Evolutionary conservation across 2,797 vertebrate genomes (phyloP), one percentile per base, ranked within the genome.

Genomic region (Enteromius argenteus): DNA sequence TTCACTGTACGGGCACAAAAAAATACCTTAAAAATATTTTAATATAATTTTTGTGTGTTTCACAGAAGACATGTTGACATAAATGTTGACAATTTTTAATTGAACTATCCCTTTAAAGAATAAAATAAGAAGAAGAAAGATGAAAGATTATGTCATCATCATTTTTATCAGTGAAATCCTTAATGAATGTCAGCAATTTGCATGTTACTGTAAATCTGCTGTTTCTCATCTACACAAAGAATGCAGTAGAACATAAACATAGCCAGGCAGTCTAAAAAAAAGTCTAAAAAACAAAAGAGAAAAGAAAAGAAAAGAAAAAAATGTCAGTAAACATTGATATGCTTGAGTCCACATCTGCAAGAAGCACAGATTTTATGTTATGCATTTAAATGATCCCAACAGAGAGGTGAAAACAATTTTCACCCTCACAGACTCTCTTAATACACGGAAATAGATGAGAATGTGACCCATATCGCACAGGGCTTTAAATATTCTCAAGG

Each of bases 331-430:
- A 67, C 35, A 66, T n/a, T 67, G 44, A 56, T 35, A 56, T 56
- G 81, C n/a, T 39, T 32, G 35, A 60, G 62, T 56, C 44, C n/a
- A 66, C 44, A 64, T 35, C 42, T 62, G 56, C 69, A 75, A 5
- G 5, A 42, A 27, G 27, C 27, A 6, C 56, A 75, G n/a, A 75
- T 83, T 67, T 76, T 15, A 76, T 83, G 44, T 66, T 76, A 76
- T 68, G 81, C 81, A 56, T 83, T 67, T 53, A 56, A 76, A 76
- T 53, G 21, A 76, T 76, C 72, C 42, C 15, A 76, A 67, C 60
- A 76, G 60, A 62, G 42, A 83, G 72, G 72, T 67, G 72, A 83
- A 83, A 76, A 76, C 81, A 67, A 83, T 76, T 83, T 83, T 76
- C 32, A 56, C 60, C 73, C 72, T 67, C 72, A 66, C 72, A 83